These are phyloP conservation scores for Actinopyga echinites DNA, from an alignment of 53 echinoderm and acorn worm species.

Conservation along the genomic window DNA sequence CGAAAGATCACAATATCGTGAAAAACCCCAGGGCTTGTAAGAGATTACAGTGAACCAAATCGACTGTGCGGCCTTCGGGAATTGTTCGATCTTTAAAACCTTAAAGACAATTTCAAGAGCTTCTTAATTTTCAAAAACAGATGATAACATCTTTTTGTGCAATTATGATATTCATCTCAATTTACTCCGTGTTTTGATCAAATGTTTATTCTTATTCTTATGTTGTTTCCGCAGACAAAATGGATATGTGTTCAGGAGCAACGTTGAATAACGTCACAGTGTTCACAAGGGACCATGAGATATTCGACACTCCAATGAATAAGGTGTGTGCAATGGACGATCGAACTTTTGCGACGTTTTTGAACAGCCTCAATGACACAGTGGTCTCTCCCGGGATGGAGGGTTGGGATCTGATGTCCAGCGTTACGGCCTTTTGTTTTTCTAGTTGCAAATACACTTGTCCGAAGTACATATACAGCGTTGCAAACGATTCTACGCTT, in stretches of 20 bases:
- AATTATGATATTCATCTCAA: too few species aligned
- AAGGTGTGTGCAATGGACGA: slow-evolving; percentile 17
- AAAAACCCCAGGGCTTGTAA: too few species aligned
- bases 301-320: slow-evolving; percentile 6
- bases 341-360: neutral
- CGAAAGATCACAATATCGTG: too few species aligned
- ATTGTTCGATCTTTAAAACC: too few species aligned
- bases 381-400: too few species aligned
- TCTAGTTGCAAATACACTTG: neutral
- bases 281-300: neutral
- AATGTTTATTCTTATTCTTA: too few species aligned
- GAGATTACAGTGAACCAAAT: too few species aligned
- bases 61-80: too few species aligned
- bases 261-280: neutral
- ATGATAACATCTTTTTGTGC: too few species aligned
- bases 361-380: neutral
- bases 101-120: too few species aligned
- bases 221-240: neutral
- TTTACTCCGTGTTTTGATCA: too few species aligned
- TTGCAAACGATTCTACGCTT: slow-evolving; percentile 12
- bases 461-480: slow-evolving; percentile 43
- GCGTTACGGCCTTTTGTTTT: slow-evolving; percentile 17
- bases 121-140: too few species aligned
- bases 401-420: neutral
- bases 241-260: slow-evolving; percentile 3